Base-by-base conservation (phyloP, 2,113 vertebrate species). In the Pipra filicauda region DNA sequence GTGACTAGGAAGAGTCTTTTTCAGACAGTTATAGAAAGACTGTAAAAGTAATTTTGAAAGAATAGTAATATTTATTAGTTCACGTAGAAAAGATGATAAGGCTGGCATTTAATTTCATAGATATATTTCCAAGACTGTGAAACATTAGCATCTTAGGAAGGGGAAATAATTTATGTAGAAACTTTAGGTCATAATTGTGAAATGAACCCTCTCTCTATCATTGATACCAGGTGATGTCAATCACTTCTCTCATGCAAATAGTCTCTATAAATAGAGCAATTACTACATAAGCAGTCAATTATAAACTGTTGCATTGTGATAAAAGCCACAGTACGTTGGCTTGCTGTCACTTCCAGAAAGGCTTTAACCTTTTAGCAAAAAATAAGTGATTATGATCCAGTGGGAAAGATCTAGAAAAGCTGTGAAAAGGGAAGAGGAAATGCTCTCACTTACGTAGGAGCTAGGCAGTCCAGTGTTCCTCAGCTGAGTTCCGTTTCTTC, bases 221-320 rank as follows among this genome's bases (percentile, higher is more conserved):
- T 95, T 95, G 94, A 95, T 93, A 67, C 19, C 89, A 93, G 89
- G 58, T 92, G 87, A 92, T 95, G 92, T 95, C 81, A 95, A 89
- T 96, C 93, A 95, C 67, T 88, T 92, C 51, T 85, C 65, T 93
- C 73, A 85, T 88, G 91, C 86, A 92, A 95, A 96, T 93, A 64
- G 74, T 83, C 39, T 52, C 85, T 91, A 85, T 91, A 94, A 95
- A 95, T 96, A 95, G 92, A 94, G 84, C 62, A 95, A 94, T 94
- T 94, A 94, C 81, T 94, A 61, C 89, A 91, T 74, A 94, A 93
- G 54, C 81, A 95, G 91, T 92, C 91, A 96, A 88, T 93, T 94
- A 95, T 51, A 58, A 94, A 81, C 61, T 35, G 61, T 91, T 95
- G 51, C 75, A 18, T 59, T 93, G 73, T 88, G 61, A 30, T 51